Conservation (phyloP, 1,140 invertebrate genomes). For the Tachypleus tridentatus region DNA sequence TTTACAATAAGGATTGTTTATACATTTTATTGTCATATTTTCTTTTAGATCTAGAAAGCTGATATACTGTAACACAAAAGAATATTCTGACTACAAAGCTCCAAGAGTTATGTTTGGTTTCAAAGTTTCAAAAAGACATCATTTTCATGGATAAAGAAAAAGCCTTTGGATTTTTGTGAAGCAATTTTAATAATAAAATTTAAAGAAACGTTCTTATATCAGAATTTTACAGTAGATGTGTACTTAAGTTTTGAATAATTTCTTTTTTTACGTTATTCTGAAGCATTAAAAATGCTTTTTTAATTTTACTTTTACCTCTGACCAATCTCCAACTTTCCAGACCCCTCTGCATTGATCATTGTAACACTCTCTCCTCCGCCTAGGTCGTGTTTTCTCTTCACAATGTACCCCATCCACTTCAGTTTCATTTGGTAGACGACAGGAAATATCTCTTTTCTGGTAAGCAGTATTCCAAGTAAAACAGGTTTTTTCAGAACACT, state of each 20-base stretch:
- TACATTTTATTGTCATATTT: no score
- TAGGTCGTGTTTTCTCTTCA: conserved; percentile 50
- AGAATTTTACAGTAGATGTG: neutral
- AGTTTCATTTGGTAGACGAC: conserved; percentile 39
- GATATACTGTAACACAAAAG: no score
- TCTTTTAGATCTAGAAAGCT: no score
- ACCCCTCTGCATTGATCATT: conserved; percentile 64
- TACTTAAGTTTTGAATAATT: neutral
- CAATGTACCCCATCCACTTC: conserved; percentile 46
- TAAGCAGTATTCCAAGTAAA: conserved; percentile 54
- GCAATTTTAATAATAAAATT: conserved; percentile 1
- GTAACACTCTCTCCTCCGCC: conserved; percentile 57
- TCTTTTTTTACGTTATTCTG: neutral
- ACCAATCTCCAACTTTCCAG: conserved; percentile 77
- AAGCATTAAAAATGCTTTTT: neutral
- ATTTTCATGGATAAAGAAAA: conserved; percentile 9
- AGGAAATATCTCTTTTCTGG: conserved; percentile 22
- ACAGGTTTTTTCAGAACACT: conserved; percentile 39
- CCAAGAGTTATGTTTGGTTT: no score
- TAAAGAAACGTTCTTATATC: neutral
- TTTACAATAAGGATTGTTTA: no score
- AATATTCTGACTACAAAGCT: no score
- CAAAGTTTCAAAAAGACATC: neutral
- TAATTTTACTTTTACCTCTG: conserved; percentile 49
- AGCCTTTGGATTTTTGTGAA: conserved; percentile 5